These are phyloP conservation scores for Acromyrmex charruanus DNA, from an alignment of 1,140 invertebrate genomes.

Conservation along the genomic window DNA sequence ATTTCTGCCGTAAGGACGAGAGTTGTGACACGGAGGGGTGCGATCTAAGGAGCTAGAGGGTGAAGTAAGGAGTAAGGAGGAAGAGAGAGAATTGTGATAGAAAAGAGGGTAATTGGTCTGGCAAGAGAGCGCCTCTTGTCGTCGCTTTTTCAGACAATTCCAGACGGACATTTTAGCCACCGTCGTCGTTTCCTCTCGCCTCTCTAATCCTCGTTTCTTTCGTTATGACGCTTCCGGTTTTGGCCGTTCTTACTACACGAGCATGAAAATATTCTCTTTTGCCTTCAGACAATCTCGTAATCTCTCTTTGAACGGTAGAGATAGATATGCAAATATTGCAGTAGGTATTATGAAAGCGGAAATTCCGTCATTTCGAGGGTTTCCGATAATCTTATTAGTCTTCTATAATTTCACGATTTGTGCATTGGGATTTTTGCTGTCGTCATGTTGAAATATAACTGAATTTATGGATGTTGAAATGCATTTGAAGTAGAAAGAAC, in stretches of 20 bases:
- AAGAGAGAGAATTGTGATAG: conserved; percentile 36
- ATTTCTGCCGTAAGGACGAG: conserved; percentile 67
- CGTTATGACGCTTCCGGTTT: conserved; percentile 36
- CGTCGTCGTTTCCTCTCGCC: conserved; percentile 45
- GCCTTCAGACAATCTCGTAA: conserved; percentile 29
- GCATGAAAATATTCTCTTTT: conserved; percentile 44
- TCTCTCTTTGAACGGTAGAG: conserved; percentile 22
- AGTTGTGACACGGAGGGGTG: conserved; percentile 59
- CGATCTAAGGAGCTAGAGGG: conserved; percentile 14
- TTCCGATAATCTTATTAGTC: conserved; percentile 10
- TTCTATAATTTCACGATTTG: conserved; percentile 16
- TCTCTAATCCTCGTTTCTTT: conserved; percentile 69
- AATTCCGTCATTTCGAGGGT: conserved; percentile 21
- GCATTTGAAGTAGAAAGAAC: not conserved
- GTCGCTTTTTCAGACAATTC: conserved; percentile 76
- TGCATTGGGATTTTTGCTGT: not conserved
- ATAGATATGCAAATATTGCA: not conserved
- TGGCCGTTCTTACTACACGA: not conserved
- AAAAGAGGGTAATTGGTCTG: conserved; percentile 75
- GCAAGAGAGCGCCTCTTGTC: conserved; percentile 65
- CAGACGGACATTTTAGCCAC: conserved; percentile 70
- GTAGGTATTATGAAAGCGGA: not conserved
- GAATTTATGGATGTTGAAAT: not conserved
- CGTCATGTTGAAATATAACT: not conserved
- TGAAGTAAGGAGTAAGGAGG: not conserved